Conservation (phyloP, 1,140 invertebrate species). For the Tetragnatha versicolor region DNA sequence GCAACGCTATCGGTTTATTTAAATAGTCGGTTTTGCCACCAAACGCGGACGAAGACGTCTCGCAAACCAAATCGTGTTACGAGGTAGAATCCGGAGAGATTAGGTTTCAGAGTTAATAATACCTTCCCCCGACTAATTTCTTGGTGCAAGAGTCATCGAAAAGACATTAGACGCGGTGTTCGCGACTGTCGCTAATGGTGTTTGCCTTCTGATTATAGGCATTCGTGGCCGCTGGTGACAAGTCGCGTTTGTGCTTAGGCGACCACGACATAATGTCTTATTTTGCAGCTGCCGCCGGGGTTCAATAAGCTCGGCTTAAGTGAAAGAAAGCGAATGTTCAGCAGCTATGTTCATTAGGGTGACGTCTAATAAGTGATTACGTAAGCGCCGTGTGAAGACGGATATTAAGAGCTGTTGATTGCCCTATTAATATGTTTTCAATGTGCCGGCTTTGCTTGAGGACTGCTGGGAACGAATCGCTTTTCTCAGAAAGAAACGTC, state of each 20-base stretch:
- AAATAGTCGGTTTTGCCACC: slow-evolving; percentile 25
- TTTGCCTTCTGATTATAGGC: slow-evolving; percentile 12
- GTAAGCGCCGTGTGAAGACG: too few relatives aligned
- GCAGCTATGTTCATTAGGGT: too few relatives aligned
- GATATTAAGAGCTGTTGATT: too few relatives aligned
- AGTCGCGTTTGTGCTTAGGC: background rate
- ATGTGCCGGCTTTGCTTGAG: too few relatives aligned
- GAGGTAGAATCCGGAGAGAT: background rate
- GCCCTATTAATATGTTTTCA: too few relatives aligned
- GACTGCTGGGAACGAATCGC: too few relatives aligned
- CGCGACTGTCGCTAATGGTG: slow-evolving; percentile 6
- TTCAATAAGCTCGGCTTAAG: too few relatives aligned
- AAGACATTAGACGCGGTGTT: background rate
- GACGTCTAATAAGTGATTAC: too few relatives aligned
- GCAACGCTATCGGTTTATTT: slow-evolving; percentile 7
- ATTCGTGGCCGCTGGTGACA: slow-evolving; percentile 2
- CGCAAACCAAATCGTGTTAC: background rate
- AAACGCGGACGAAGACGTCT: background rate
- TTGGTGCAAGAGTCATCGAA: slow-evolving; percentile 2
- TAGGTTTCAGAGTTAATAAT: slow-evolving; percentile 27
- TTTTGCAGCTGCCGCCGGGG: background rate
- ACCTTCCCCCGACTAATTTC: background rate
- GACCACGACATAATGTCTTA: slow-evolving; percentile 8
- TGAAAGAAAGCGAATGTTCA: too few relatives aligned
- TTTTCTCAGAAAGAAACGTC: too few relatives aligned